Base-by-base conservation (phyloP, 2,113 vertebrate species). In the Baryphthengus martii region DNA sequence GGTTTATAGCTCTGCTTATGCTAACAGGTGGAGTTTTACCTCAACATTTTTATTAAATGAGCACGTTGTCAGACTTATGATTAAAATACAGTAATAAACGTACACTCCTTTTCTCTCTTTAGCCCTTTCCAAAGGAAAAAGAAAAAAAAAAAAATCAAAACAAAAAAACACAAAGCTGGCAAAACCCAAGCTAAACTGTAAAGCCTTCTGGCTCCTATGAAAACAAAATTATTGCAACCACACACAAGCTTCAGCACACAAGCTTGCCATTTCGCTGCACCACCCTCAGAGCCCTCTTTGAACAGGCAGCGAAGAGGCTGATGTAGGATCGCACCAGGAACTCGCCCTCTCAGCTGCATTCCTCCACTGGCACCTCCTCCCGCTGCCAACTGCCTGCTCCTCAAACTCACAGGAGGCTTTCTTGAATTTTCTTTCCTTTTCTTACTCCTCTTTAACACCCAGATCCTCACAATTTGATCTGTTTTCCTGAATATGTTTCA, bases 331-430 rank as follows among this genome's bases (percentile, higher is more conserved):
- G 19, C 95, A 96, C 90, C 66, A 20, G 96, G 97, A 97, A 96
- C 97, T 97, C 73, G 47, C 98, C 94, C 96, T 97, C 97, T 97
- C 95, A 97, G 97, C 97, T 94, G 96, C 98, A 98, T 98, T 98
- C 97, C 98, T 98, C 95, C 55, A 50, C 92, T 7, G 3, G 96
- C 94, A 96, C 80, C 93, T 96, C 93, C 68, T 40, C 96, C 97
- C 33, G 20, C 94, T 97, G 97, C 96, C 97, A 98, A 80, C 28
- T 12, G 81, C 93, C 96, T 82, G 93, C 96, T 97, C 93, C 92
- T 97, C 95, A 93, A 86, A 90, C 63, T 96, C 89, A 72, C 50
- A 44, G 72, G 71, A 96, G 93, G 21, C 56, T 91, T 86, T 76
- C 50, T n/a, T n/a, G n/a, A n/a, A n/a, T n/a, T 35, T 58, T 58